Conservation (phyloP, 2,113 vertebrate genomes). For the Burhinus oedicnemus region DNA sequence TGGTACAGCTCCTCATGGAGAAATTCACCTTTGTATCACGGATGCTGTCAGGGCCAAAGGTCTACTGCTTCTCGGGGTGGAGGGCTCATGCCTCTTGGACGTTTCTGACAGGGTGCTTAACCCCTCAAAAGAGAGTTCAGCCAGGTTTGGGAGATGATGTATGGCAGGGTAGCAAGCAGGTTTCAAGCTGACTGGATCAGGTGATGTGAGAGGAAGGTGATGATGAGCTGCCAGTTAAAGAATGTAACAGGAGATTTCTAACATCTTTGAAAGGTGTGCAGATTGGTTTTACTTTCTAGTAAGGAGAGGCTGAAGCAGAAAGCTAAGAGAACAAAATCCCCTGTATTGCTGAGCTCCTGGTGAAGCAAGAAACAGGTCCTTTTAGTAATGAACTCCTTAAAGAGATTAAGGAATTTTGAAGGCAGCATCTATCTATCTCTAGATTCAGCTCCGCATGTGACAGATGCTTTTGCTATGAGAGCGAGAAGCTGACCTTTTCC, state of each 20-base stretch:
- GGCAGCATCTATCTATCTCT: background rate
- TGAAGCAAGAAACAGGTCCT: background rate
- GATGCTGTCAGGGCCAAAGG: background rate
- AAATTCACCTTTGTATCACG: background rate
- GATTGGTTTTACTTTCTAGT: background rate
- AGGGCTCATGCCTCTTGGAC: background rate
- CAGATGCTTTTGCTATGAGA: conserved; percentile 14
- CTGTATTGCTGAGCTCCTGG: background rate
- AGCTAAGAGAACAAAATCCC: background rate
- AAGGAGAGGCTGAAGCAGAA: background rate
- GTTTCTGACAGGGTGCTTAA: background rate
- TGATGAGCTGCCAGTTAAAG: background rate
- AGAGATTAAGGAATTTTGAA: conserved; percentile 44
- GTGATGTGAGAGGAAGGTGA: background rate
- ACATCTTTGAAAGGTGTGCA: background rate
- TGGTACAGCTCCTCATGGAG: background rate
- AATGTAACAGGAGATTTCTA: background rate
- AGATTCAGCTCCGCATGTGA: background rate
- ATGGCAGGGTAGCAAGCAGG: background rate
- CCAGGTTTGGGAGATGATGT: background rate
- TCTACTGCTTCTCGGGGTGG: background rate
- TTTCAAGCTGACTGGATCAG: conserved; percentile 3
- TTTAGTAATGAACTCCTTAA: conserved; percentile 28
- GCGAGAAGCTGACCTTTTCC: conserved; percentile 28
- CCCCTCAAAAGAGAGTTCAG: background rate